These are phyloP conservation scores for Julus scanicus DNA, from an alignment of 2,888 invertebrate species.

Conservation along the genomic window DNA sequence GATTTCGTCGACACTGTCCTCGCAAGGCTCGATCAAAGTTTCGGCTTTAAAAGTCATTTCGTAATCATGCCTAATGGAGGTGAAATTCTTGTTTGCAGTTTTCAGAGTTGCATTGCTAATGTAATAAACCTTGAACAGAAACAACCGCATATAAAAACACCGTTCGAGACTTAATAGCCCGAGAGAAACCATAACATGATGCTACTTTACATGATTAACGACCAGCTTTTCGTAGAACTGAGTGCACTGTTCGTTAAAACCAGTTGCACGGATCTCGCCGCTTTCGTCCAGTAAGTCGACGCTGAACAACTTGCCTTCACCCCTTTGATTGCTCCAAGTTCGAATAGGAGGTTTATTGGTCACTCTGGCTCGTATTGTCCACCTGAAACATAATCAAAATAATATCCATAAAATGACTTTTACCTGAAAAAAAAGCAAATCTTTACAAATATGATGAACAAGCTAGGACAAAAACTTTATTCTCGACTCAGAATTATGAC, in stretches of 20 bases:
- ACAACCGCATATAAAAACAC: neutral
- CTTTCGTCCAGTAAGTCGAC: constrained; percentile 93
- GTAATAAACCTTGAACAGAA: constrained; percentile 78
- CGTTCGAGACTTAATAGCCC: no score
- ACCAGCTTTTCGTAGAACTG: constrained; percentile 90
- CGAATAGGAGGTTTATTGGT: constrained; percentile 82
- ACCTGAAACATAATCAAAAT: constrained; percentile 70
- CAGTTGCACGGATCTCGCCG: constrained; percentile 93
- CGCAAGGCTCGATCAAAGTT: constrained; percentile 71
- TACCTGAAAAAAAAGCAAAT: no score
- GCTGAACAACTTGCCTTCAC: constrained; percentile 93
- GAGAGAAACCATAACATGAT: no score
- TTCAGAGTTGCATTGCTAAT: constrained; percentile 87
- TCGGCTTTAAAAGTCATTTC: constrained; percentile 90
- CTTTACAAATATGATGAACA: no score
- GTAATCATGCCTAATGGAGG: constrained; percentile 88
- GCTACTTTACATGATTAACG: constrained; percentile 68
- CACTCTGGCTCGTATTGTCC: constrained; percentile 92
- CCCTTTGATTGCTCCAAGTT: constrained; percentile 90
- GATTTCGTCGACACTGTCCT: constrained; percentile 74
- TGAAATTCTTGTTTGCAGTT: constrained; percentile 91
- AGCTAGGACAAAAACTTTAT: no score
- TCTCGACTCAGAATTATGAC: neutral
- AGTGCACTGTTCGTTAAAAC: constrained; percentile 87
- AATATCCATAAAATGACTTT: no score